Conservation (phyloP, 2,888 invertebrate species). For the Sarcophaga variegata region DNA sequence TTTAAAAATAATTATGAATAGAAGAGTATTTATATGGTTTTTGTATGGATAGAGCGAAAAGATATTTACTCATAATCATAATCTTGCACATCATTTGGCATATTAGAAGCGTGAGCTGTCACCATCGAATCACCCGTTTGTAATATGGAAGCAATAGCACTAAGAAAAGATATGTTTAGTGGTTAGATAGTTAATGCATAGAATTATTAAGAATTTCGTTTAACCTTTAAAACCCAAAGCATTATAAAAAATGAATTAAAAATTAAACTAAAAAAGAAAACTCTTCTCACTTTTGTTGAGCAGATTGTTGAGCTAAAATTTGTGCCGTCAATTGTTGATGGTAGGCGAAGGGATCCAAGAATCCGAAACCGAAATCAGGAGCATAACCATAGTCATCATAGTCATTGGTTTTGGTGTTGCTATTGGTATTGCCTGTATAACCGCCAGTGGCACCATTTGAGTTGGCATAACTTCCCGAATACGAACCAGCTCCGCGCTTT, state of each 20-base stretch:
- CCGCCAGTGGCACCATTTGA: constrained; percentile 69
- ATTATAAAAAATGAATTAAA: neutral
- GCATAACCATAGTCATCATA: constrained; percentile 70
- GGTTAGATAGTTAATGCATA: constrained; percentile 18
- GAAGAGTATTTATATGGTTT: no score
- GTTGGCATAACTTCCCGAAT: constrained; percentile 69
- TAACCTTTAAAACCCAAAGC: constrained; percentile 21
- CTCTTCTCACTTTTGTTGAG: constrained; percentile 76
- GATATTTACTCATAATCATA: constrained; percentile 78
- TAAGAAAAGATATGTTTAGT: constrained; percentile 54
- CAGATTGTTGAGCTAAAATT: constrained; percentile 77
- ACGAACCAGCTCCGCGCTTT: constrained; percentile 71
- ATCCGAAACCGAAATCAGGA: constrained; percentile 74
- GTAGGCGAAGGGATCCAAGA: constrained; percentile 78
- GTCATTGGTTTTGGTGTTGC: constrained; percentile 12
- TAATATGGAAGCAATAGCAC: constrained; percentile 72
- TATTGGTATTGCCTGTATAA: constrained; percentile 62
- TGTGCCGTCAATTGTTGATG: constrained; percentile 79
- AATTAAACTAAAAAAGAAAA: neutral
- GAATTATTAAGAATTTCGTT: constrained; percentile 30
- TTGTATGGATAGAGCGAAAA: constrained; percentile 25
- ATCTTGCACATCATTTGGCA: constrained; percentile 68
- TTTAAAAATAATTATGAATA: no score
- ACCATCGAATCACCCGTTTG: constrained; percentile 77
- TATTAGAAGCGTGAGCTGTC: constrained; percentile 77